Base-by-base conservation (phyloP, 2,888 invertebrate genomes). In the Slavum lentiscoides region DNA sequence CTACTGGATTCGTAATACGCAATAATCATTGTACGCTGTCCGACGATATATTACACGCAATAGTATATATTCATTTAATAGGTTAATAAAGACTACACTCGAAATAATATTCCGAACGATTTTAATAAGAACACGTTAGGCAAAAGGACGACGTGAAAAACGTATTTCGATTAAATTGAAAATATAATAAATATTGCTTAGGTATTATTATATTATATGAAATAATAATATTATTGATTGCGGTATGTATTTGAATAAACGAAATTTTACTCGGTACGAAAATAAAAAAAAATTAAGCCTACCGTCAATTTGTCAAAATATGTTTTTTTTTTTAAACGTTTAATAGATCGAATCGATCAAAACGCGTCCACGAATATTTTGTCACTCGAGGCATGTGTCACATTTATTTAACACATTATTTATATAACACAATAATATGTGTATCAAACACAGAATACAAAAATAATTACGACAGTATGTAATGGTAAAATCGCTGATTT, bases 331-430 rank as follows among this genome's bases (percentile, higher is more conserved):
- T 49, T 30, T 15, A 21, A 37, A 64, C 23, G 13, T 39, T 19
- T 58, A 75, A 58, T 58, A 58, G 58, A 58, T 75, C n/a, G 8
- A 37, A 75, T 75, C 39, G 23, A 75, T 67, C 67, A 67, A 58
- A 58, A 43, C 5, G 23, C 19, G 66, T 30, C 30, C 58, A 55
- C 55, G 21, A 39, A 58, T 30, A 43, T 62, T n/a, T n/a, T 62
- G n/a, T 49, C 62, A 49, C 30, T 30, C 11, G 43, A 19, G n/a
- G 49, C n/a, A n/a, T 13, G 19, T 30, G 13, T 13, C 55, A 43
- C 72, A 5, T 59, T 58, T 59, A 43, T 43, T 19, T 43, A 43
- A 15, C 19, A 49, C 13, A 49, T 49, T 49, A 11, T 49, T 3
- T 49, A 30, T 30, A 23, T 43, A 23, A 11, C 8, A 53, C 13